Conservation (phyloP, 2,888 invertebrate genomes). For the Crossocerus cetratus region DNA sequence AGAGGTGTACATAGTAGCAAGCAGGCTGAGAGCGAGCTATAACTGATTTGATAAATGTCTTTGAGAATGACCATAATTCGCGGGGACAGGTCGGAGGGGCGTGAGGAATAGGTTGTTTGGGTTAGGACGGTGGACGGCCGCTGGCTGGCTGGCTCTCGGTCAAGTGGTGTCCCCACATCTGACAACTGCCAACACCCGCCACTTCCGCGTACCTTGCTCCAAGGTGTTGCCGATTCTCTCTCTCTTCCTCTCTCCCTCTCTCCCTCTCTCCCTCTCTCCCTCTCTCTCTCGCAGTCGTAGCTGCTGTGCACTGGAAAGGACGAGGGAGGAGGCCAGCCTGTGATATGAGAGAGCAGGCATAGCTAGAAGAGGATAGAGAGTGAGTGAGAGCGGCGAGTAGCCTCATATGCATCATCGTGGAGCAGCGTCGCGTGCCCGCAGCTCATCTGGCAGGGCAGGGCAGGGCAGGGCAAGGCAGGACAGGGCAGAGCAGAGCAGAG, state of each 20-base stretch:
- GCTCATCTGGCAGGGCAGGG: conserved; percentile 69
- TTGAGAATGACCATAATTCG: no score
- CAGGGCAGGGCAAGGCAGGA: no score
- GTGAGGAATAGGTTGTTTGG: no score
- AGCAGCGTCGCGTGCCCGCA: conserved; percentile 71
- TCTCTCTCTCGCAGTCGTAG: conserved; percentile 54
- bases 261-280: conserved; percentile 8
- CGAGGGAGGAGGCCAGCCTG: background rate
- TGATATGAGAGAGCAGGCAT: background rate
- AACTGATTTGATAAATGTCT: no score
- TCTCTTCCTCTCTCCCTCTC: conserved; percentile 21
- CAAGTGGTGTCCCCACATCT: no score
- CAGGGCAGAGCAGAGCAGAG: no score
- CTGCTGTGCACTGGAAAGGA: conserved; percentile 70
- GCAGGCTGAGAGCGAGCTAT: no score
- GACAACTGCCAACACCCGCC: conserved; percentile 23
- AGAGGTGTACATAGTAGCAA: background rate
- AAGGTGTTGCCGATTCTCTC: background rate
- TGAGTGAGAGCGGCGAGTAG: no score
- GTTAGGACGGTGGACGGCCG: no score
- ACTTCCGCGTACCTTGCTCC: conserved; percentile 32
- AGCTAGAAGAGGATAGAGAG: no score
- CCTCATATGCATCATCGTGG: conserved; percentile 57
- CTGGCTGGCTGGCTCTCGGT: no score
- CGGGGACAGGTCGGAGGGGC: no score